phyloP scores from a whole-genome alignment of 1,140 invertebrate genomes.

The Goniozus legneri region DNA sequence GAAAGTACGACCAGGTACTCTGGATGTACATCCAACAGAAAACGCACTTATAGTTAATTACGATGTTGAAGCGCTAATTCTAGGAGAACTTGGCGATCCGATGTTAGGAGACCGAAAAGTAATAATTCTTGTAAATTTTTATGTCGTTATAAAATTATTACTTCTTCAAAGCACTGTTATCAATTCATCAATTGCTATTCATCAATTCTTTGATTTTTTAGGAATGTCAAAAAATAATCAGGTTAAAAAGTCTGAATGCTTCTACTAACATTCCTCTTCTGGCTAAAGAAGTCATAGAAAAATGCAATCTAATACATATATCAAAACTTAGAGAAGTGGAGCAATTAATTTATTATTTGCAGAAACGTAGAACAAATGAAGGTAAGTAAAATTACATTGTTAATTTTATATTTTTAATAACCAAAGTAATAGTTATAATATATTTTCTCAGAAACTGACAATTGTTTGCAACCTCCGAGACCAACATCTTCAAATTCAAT shows the following conservation, averaged over 20 bases:
- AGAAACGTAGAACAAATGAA: slow-evolving; percentile 70
- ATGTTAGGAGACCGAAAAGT: slow-evolving; percentile 84
- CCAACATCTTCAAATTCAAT: slow-evolving; percentile 45
- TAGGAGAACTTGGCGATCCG: slow-evolving; percentile 78
- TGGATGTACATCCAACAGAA: slow-evolving; percentile 89
- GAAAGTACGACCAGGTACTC: slow-evolving; percentile 75
- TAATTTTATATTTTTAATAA: slow-evolving; percentile 8
- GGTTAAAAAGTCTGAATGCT: slow-evolving; percentile 77
- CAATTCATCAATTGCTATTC: neutral
- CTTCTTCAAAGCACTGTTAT: slow-evolving; percentile 23
- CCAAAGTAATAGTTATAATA: slow-evolving; percentile 4
- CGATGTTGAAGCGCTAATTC: slow-evolving; percentile 81
- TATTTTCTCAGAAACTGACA: slow-evolving; percentile 29
- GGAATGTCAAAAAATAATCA: slow-evolving; percentile 81
- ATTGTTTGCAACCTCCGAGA: slow-evolving; percentile 31
- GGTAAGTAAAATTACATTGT: slow-evolving; percentile 22
- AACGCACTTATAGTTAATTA: slow-evolving; percentile 89
- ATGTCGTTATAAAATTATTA: slow-evolving; percentile 8
- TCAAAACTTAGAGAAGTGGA: slow-evolving; percentile 83
- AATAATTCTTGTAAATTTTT: too few relatives aligned
- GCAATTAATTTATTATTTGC: slow-evolving; percentile 87
- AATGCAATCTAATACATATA: slow-evolving; percentile 85
- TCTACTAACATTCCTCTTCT: slow-evolving; percentile 77
- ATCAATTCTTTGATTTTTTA: slow-evolving; percentile 21
- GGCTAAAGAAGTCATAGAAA: slow-evolving; percentile 83